These are phyloP conservation scores for Acipenser oxyrinchus DNA, from an alignment of 2,797 vertebrate species.

Conservation along the genomic window DNA sequence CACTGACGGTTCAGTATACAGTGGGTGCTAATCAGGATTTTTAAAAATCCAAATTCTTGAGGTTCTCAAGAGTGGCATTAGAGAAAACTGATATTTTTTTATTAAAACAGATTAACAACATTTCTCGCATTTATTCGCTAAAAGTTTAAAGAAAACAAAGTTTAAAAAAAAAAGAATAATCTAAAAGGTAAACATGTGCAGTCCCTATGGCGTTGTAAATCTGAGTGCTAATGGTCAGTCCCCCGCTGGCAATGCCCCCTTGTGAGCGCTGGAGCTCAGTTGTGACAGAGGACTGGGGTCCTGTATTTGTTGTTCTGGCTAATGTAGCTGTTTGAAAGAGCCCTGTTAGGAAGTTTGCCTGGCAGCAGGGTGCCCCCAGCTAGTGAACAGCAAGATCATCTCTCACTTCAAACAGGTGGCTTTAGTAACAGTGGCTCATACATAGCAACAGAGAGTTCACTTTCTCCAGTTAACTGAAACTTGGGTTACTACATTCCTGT, in stretches of 20 bases:
- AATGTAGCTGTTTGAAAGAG: constrained; percentile 43
- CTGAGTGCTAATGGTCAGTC: constrained; percentile 40
- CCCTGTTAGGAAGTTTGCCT: constrained; percentile 3
- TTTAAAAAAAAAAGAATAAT: neutral
- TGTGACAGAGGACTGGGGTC: constrained; percentile 18
- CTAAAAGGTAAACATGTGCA: constrained; percentile 35
- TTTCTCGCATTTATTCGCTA: neutral
- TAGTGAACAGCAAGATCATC: constrained; percentile 25
- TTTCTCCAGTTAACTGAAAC: constrained; percentile 36
- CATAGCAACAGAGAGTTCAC: constrained; percentile 10
- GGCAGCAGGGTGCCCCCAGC: constrained; percentile 40
- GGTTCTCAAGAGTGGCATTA: no score
- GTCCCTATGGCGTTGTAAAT: constrained; percentile 44
- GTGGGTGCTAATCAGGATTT: no score
- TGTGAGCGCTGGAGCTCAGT: constrained; percentile 30
- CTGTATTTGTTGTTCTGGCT: constrained; percentile 45
- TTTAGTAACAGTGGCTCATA: neutral
- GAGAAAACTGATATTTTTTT: no score
- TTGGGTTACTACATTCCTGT: constrained; percentile 7
- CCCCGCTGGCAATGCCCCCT: constrained; percentile 39
- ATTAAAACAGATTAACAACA: no score
- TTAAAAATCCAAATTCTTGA: no score
- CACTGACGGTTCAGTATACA: no score
- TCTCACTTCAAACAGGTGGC: constrained; percentile 27
- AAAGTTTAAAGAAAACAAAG: constrained; percentile 1